Base-by-base conservation (phyloP, 2,797 vertebrate species). In the Poeciliopsis infans region DNA sequence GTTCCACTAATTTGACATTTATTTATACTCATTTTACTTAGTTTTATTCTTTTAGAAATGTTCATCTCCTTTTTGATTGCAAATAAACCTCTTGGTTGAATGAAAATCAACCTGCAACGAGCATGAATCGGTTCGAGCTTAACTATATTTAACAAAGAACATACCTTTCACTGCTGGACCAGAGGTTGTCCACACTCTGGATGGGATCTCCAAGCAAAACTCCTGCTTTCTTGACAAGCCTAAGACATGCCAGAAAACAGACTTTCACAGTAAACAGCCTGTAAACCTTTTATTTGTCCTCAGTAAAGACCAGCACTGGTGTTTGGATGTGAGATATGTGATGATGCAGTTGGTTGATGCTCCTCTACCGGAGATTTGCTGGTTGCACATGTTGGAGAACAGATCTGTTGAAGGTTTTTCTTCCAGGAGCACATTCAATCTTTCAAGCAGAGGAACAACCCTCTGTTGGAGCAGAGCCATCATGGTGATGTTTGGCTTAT, bases 401-500 rank as follows among this genome's bases (percentile, higher is more conserved):
- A 88, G 79, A 75, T 87, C 83, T 66, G 41, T 31, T 43, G 81
- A 77, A 5, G 79, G 91, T 91, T 94, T 94, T 45, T 94, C 92
- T 72, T 94, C 86, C 78, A 98, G 87, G 3, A 91, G 64, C 41
- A 93, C 94, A 64, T 96, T 91, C 20, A 95, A 87, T 61, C 87
- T 90, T 77, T 94, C 95, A 79, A 99, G 93, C 72, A 96, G 93
- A 0, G 96, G 96, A 83, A 97, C 87, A 82, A 97, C 87, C 45
- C 93, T 93, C 25, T 93, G 93, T 51, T 95, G 95, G 81, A 95
- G 85, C 75, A 91, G 25, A 20, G 83, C 83, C 55, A 47, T 47
- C 0, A 87, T 72, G 43, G 92, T 85, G 0, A 72, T 71, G 39
- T 89, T 83, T 8, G 46, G 72, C 6, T 73, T 88, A 2, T 76